Base-by-base conservation (phyloP, 1,140 invertebrate genomes). In the Coelopa frigida region DNA sequence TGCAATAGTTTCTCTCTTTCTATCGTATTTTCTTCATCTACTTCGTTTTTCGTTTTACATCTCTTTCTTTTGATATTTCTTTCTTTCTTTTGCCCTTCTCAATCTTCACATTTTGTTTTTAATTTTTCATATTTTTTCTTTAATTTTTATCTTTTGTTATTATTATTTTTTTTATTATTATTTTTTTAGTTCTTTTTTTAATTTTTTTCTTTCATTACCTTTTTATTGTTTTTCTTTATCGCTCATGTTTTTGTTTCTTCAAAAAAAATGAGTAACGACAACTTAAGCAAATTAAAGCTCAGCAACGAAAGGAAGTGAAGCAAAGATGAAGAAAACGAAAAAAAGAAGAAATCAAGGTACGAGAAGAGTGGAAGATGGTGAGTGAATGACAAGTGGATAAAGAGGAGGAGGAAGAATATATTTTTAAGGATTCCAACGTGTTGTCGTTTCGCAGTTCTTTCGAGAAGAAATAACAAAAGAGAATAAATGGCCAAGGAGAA, bases 361-460 rank as follows among this genome's bases (percentile, higher is more conserved):
- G n/a, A n/a, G n/a, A n/a, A n/a, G n/a, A n/a, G n/a, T n/a, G n/a
- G n/a, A n/a, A n/a, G n/a, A n/a, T n/a, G n/a, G n/a, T n/a, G n/a
- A n/a, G n/a, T n/a, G n/a, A n/a, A n/a, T n/a, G n/a, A n/a, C n/a
- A n/a, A n/a, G n/a, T n/a, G n/a, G n/a, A n/a, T n/a, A n/a, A n/a
- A n/a, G n/a, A n/a, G n/a, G n/a, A n/a, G n/a, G n/a, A n/a, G n/a
- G n/a, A n/a, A n/a, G n/a, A n/a, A 18, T n/a, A 50, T 38, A 50
- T 39, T 50, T 32, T 50, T 50, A 50, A 45, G 48, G 48, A 50
- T 50, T 50, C 48, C 37, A 15, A 35, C 18, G 5, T 17, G n/a
- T 14, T 35, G 6, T 35, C 18, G n/a, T 35, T 35, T 46, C 38
- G 23, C 20, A 52, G 44, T 47, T 49, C 51, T 55, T 62, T 51